These are phyloP conservation scores for Phaedon cochleariae DNA, from an alignment of 2,888 invertebrate species.

Conservation along the genomic window DNA sequence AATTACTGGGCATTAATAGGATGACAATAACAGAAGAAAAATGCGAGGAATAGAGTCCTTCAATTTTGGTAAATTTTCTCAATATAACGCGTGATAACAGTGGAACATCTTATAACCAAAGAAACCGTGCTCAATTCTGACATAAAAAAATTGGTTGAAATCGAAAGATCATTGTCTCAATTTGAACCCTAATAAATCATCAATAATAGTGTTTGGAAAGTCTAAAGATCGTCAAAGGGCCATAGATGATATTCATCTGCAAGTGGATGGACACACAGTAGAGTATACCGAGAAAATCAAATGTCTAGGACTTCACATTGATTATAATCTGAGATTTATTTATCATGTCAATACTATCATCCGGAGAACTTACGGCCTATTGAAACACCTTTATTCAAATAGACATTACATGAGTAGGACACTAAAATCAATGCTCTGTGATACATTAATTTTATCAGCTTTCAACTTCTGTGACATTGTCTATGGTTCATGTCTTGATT, in stretches of 20 bases:
- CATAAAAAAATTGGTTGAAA: not conserved
- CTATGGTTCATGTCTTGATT: not conserved
- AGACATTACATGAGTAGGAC: not conserved
- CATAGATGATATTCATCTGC: not conserved
- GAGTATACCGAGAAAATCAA: not conserved
- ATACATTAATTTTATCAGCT: too few species aligned
- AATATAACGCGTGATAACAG: too few species aligned
- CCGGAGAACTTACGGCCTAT: not conserved
- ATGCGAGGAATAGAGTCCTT: not conserved
- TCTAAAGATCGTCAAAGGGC: not conserved
- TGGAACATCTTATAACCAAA: not conserved
- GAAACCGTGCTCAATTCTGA: constrained; percentile 5
- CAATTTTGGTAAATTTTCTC: too few species aligned
- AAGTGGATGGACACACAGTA: not conserved
- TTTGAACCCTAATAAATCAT: not conserved
- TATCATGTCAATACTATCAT: not conserved
- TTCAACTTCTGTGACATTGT: too few species aligned
- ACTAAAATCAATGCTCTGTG: not conserved
- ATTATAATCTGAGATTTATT: not conserved
- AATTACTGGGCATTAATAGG: not conserved
- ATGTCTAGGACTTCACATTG: not conserved
- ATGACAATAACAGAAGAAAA: not conserved
- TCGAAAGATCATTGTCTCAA: not conserved
- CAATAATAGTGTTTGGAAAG: not conserved
- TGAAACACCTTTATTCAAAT: not conserved